Conservation (phyloP, 2,113 vertebrate species). For the Hypanus sabinus region DNA sequence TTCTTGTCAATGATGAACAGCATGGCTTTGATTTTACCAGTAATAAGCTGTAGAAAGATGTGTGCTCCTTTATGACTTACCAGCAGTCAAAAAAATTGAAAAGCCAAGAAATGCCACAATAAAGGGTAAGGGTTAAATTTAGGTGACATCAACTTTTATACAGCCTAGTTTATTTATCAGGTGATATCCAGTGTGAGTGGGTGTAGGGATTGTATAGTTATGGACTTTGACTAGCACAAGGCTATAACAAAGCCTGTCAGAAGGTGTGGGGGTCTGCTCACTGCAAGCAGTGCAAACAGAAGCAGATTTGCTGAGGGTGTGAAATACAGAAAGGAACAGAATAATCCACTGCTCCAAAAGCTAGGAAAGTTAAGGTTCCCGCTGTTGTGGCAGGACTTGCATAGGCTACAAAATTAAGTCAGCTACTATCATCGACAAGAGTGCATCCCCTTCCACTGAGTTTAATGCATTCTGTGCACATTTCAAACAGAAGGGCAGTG, state of each 20-base stretch:
- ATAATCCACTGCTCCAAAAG: not conserved
- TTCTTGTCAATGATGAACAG: not conserved
- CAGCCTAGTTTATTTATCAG: not conserved
- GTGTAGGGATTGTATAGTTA: not conserved
- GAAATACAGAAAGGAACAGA: not conserved
- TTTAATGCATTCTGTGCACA: too few species aligned
- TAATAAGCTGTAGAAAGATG: not conserved
- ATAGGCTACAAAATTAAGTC: too few species aligned
- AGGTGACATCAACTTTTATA: not conserved
- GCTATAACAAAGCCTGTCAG: not conserved
- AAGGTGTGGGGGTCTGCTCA: not conserved
- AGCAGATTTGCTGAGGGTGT: not conserved
- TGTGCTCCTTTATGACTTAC: not conserved
- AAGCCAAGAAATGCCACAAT: not conserved
- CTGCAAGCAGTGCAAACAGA: not conserved
- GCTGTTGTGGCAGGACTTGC: not conserved
- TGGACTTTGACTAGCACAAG: not conserved
- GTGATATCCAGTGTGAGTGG: not conserved
- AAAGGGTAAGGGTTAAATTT: not conserved
- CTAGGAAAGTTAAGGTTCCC: not conserved
- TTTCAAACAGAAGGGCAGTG: too few species aligned
- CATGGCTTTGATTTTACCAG: not conserved
- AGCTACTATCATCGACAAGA: too few species aligned
- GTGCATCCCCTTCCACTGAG: too few species aligned
- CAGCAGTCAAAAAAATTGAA: not conserved